Percentiles rank a stretch among this genome's conserved stretches.
These are phyloP conservation scores for Tilapia sparmanii DNA, from an alignment of 2,113 vertebrate species.

Conservation along the genomic window DNA sequence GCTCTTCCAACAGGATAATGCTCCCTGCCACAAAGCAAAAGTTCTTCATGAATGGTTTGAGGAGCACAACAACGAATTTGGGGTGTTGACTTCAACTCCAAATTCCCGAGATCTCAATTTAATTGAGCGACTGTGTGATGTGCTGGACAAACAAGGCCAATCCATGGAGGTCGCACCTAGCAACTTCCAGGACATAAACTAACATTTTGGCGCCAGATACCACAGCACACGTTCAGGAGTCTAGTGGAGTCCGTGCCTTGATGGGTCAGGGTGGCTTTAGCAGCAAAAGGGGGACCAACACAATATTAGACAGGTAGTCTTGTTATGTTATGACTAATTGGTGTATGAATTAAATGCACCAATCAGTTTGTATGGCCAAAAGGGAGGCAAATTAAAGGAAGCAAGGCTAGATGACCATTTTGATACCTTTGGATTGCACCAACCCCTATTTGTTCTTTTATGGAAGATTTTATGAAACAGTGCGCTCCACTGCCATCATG, in stretches of 20 bases:
- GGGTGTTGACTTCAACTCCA: background rate
- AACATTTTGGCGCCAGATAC: background rate
- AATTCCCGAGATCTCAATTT: background rate
- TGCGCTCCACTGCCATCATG: accelerated
- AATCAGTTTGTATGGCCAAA: background rate
- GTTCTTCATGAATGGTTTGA: background rate
- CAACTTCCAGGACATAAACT: background rate
- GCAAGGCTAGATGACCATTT: background rate
- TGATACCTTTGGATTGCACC: background rate
- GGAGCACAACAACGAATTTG: accelerated
- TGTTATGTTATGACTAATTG: background rate
- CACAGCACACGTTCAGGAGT: background rate
- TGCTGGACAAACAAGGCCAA: accelerated
- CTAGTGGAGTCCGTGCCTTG: background rate
- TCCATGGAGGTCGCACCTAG: accelerated
- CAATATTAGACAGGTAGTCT: background rate
- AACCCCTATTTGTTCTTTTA: background rate
- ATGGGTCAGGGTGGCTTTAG: background rate
- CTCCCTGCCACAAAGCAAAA: background rate
- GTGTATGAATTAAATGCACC: background rate
- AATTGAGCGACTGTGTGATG: background rate
- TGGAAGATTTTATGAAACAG: background rate
- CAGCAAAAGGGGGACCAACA: background rate
- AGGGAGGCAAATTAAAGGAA: background rate
- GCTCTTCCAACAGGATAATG: background rate